Evolutionary conservation across 1,140 invertebrate genomes (phyloP).

Genomic region (Diprion similis): DNA sequence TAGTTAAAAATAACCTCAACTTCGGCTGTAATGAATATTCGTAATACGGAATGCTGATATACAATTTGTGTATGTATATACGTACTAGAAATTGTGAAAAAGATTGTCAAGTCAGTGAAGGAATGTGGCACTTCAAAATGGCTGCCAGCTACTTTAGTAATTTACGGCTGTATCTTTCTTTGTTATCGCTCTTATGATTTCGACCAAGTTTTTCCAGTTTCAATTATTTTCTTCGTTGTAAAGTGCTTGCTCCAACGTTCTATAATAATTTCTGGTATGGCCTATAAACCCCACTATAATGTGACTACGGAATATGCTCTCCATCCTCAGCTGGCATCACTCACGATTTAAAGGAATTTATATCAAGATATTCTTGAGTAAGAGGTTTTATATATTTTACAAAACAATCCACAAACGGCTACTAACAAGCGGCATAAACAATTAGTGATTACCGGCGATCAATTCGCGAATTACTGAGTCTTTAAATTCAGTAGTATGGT

Average conservation of each 20-base stretch:
- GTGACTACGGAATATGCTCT: conserved; percentile 49
- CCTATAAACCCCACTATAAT: conserved; percentile 28
- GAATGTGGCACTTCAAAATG: conserved; percentile 67
- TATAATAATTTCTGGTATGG: conserved; percentile 27
- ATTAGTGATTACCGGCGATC: background rate
- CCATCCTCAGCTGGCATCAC: conserved; percentile 37
- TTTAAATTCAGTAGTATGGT: conserved; percentile 11
- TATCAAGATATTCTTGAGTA: conserved; percentile 30
- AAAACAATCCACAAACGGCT: background rate
- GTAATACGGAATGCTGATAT: background rate
- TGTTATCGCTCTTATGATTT: conserved; percentile 58
- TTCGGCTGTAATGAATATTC: background rate
- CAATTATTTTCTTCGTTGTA: conserved; percentile 27
- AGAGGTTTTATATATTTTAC: background rate
- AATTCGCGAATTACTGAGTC: background rate
- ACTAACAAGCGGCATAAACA: background rate
- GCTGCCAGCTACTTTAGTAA: conserved; percentile 63
- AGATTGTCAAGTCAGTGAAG: conserved; percentile 58
- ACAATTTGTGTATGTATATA: conserved; percentile 27
- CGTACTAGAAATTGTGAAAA: conserved; percentile 52
- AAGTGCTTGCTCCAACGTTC: conserved; percentile 35
- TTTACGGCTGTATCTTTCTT: conserved; percentile 62
- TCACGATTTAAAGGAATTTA: conserved; percentile 33
- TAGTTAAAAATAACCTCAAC: background rate
- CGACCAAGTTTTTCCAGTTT: conserved; percentile 31